phyloP scores from a whole-genome alignment of 30 jellyfish, hydroid and myxozoan species.

The Chrysaora quinquecirrha region DNA sequence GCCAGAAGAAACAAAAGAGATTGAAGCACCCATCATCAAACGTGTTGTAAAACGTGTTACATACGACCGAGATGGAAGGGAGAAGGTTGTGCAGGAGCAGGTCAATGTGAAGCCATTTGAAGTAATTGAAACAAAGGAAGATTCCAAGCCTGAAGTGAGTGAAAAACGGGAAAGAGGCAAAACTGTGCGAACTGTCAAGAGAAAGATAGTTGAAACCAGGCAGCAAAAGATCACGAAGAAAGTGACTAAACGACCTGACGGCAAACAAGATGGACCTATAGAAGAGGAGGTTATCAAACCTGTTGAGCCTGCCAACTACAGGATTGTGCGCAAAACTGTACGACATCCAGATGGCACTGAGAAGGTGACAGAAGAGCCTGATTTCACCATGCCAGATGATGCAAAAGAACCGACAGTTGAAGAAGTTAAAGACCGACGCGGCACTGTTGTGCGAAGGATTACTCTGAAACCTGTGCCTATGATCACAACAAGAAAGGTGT shows the following conservation, averaged over 20 bases:
- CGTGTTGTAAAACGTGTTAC: not conserved
- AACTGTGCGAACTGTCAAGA: slow-evolving; percentile 48
- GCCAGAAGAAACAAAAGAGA: slow-evolving; percentile 1
- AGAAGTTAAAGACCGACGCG: slow-evolving; percentile 44
- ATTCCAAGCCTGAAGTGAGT: slow-evolving; percentile 33
- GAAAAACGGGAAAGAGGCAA: slow-evolving; percentile 60
- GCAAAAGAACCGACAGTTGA: slow-evolving; percentile 21
- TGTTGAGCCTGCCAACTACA: slow-evolving; percentile 63
- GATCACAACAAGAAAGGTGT: slow-evolving; percentile 51
- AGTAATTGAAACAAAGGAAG: slow-evolving; percentile 19
- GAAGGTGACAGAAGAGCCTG: slow-evolving; percentile 58
- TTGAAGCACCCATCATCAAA: not conserved
- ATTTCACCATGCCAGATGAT: slow-evolving; percentile 66
- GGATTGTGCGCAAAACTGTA: slow-evolving; percentile 62
- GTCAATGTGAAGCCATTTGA: slow-evolving; percentile 15
- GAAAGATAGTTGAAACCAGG: slow-evolving; percentile 69
- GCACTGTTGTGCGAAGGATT: slow-evolving; percentile 48
- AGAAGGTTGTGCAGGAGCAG: slow-evolving; percentile 47
- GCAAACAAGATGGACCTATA: slow-evolving; percentile 78
- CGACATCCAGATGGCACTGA: slow-evolving; percentile 66
- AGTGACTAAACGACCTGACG: slow-evolving; percentile 67
- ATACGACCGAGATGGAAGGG: slow-evolving; percentile 14
- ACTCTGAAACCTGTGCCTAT: slow-evolving; percentile 41
- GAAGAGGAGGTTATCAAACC: slow-evolving; percentile 74
- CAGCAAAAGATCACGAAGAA: slow-evolving; percentile 73